These are phyloP conservation scores for Hydrolagus affinis DNA, from an alignment of 2,113 vertebrate genomes.

Conservation along the genomic window DNA sequence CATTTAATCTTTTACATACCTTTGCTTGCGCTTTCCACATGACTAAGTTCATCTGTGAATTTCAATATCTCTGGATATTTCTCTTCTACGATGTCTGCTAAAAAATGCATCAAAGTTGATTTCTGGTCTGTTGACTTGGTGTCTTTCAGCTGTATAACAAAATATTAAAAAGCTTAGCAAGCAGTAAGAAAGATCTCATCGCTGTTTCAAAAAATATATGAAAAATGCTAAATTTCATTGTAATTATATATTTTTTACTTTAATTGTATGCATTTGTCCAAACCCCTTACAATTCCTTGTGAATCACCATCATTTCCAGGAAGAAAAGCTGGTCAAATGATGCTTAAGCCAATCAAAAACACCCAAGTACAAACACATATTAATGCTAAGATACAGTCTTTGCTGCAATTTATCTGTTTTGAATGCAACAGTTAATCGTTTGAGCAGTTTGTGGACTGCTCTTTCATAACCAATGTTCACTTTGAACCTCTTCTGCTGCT, in stretches of 20 bases:
- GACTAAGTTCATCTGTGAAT: conserved; percentile 84
- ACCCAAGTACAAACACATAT: too few species aligned
- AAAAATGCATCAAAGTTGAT: conserved; percentile 81
- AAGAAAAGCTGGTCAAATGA: neutral
- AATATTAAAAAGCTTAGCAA: neutral
- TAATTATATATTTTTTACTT: neutral
- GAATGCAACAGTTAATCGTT: neutral
- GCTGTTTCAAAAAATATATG: neutral
- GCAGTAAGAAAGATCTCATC: neutral
- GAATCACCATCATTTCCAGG: neutral
- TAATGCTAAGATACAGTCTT: too few species aligned
- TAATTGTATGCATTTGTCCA: neutral
- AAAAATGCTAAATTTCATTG: neutral
- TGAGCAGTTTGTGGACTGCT: neutral
- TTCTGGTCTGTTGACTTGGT: conserved; percentile 86
- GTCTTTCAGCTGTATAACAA: conserved; percentile 72
- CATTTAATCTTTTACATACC: conserved; percentile 51
- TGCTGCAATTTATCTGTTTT: neutral
- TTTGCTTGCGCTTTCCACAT: conserved; percentile 89
- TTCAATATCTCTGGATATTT: conserved; percentile 68
- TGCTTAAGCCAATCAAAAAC: neutral
- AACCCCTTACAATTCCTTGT: neutral
- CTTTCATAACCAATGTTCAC: neutral
- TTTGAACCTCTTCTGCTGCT: neutral
- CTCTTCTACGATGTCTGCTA: conserved; percentile 84